Evolutionary conservation across 2,113 vertebrate species (phyloP).

Genomic region (Cyphomyrus plagiostoma): DNA sequence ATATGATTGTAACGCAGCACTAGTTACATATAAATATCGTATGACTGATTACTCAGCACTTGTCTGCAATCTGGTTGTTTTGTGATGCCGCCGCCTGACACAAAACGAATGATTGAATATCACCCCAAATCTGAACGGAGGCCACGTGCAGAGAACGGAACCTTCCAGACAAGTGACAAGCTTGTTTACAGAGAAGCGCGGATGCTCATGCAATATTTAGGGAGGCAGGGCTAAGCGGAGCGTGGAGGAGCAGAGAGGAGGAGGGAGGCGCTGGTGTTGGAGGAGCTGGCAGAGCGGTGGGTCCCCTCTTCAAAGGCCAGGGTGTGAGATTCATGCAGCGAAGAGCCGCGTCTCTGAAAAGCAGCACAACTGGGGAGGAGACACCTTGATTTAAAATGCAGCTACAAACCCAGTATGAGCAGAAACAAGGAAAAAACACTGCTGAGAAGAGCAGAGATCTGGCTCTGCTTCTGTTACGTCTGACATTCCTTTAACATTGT

Average conservation of each 20-base stretch:
- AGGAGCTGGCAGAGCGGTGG: slow-evolving; percentile 36
- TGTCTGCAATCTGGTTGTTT: not conserved
- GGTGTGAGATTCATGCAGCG: slow-evolving; percentile 52
- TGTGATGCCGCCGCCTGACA: not conserved
- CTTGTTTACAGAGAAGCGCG: slow-evolving; percentile 47
- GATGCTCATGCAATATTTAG: slow-evolving; percentile 58
- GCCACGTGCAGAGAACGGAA: slow-evolving; percentile 23
- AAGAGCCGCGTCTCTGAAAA: slow-evolving; percentile 52
- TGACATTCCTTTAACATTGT: not conserved
- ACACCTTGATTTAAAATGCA: slow-evolving; percentile 67
- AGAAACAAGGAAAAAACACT: slow-evolving; percentile 42
- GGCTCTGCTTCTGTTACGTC: not conserved
- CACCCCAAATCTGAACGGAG: not conserved
- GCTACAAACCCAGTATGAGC: slow-evolving; percentile 52
- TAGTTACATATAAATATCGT: not conserved
- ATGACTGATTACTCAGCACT: not conserved
- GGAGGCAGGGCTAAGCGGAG: slow-evolving; percentile 34
- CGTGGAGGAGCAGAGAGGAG: slow-evolving; percentile 34
- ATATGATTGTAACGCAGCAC: not conserved
- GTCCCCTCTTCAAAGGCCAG: slow-evolving; percentile 59
- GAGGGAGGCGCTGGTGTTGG: not conserved
- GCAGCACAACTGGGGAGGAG: slow-evolving; percentile 47
- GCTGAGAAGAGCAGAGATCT: slow-evolving; percentile 42
- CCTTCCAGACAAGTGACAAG: slow-evolving; percentile 39
- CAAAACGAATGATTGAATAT: not conserved